Percentiles rank a stretch among this genome's conserved stretches.
Conservation (phyloP, 2,888 invertebrate genomes). For the Neocrepidodera transversa region DNA sequence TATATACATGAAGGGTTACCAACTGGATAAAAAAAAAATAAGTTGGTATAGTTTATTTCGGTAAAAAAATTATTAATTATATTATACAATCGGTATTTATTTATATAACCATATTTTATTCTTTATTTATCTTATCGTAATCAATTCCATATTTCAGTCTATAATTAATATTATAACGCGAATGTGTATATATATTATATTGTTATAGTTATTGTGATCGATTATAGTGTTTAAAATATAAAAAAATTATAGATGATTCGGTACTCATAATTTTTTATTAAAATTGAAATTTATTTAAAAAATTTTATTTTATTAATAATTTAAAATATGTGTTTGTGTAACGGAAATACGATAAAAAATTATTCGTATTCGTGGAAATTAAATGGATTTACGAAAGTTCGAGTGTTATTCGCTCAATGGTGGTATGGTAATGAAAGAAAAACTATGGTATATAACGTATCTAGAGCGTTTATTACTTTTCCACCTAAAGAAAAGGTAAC, state of each 20-base stretch:
- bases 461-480: conserved; percentile 48
- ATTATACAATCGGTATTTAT: too few relatives aligned
- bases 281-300: too few relatives aligned
- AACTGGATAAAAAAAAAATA: too few relatives aligned
- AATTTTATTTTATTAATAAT: too few relatives aligned
- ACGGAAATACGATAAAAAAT: conserved; percentile 23
- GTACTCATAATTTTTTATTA: too few relatives aligned
- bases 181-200: not conserved
- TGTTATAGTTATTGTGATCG: not conserved
- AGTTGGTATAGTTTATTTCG: too few relatives aligned
- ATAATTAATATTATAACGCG: not conserved
- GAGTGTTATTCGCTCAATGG: conserved; percentile 46
- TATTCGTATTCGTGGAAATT: conserved; percentile 29
- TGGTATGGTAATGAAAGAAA: conserved; percentile 50
- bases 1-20: too few relatives aligned
- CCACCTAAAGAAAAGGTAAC: conserved; percentile 49
- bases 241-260: too few relatives aligned
- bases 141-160: not conserved
- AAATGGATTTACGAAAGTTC: conserved; percentile 30
- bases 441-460: conserved; percentile 52
- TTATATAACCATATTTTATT: too few relatives aligned
- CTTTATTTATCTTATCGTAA: conserved; percentile 1
- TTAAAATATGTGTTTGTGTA: conserved; percentile 32
- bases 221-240: too few relatives aligned
- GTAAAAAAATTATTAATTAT: too few relatives aligned